Evolutionary conservation across 37 sponge, comb jelly and placozoan species (phyloP).

Genomic region (Halichondria panicea): DNA sequence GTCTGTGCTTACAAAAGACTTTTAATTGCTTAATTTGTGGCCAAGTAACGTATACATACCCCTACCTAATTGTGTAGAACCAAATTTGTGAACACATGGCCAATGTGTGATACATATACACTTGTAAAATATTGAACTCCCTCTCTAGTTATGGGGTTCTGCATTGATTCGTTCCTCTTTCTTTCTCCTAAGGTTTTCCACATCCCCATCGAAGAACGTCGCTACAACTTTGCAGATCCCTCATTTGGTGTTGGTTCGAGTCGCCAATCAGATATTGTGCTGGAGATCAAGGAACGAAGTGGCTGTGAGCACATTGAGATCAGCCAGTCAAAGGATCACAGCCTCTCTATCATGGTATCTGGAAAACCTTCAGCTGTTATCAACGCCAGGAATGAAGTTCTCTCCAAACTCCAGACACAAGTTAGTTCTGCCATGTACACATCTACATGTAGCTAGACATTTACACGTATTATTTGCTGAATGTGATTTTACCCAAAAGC

Average conservation of each 20-base stretch:
- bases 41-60: too few species aligned
- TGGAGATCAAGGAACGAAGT: constrained; percentile 71
- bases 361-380: constrained; percentile 69
- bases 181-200: constrained; percentile 61
- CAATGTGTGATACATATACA: too few species aligned
- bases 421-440: constrained; percentile 5
- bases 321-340: constrained; percentile 77
- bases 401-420: constrained; percentile 79
- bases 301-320: constrained; percentile 80
- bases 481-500: too few species aligned
- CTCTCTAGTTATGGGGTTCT: neutral
- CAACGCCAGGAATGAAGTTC: constrained; percentile 62
- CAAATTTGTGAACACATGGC: too few species aligned
- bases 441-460: neutral
- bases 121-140: too few species aligned
- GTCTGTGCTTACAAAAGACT: too few species aligned
- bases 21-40: too few species aligned
- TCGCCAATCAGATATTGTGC: constrained; percentile 70
- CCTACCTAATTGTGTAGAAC: too few species aligned
- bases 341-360: constrained; percentile 89
- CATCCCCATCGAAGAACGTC: constrained; percentile 82
- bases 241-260: constrained; percentile 52
- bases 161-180: neutral
- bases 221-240: constrained; percentile 40
- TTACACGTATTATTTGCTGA: neutral